A percentile compares a stretch with the other conserved stretches of the same genome.
Conservation (phyloP, 2,888 invertebrate genomes). For the Mesodorylaimus sp. region DNA sequence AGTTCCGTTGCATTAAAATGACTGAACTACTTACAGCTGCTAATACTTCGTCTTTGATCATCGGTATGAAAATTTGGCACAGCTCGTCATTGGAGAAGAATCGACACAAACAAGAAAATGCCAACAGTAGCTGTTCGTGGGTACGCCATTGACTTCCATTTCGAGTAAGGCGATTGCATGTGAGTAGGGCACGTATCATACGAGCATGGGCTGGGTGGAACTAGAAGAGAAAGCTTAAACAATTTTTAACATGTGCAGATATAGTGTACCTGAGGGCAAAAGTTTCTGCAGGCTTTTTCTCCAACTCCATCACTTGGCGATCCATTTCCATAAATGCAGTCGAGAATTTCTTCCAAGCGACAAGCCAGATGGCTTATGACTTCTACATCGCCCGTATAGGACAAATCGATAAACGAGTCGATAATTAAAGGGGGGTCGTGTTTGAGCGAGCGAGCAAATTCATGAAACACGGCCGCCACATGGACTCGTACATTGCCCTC, state of each 20-base stretch:
- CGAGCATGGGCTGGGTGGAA: constrained; percentile 25
- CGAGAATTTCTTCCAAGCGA: too few species aligned
- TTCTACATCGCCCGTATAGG: neutral
- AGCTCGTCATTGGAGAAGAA: constrained; percentile 47
- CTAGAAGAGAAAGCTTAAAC: too few species aligned
- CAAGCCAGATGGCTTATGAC: too few species aligned
- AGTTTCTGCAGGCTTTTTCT: too few species aligned
- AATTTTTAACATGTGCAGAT: too few species aligned
- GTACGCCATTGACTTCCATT: constrained; percentile 49
- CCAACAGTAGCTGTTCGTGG: constrained; percentile 43
- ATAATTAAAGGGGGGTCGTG: neutral
- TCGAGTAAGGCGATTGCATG: constrained; percentile 46
- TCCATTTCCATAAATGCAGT: too few species aligned
- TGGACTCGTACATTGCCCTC: constrained; percentile 23
- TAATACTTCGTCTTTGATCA: constrained; percentile 42
- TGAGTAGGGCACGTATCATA: constrained; percentile 44
- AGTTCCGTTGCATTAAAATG: too few species aligned
- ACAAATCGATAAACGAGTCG: constrained; percentile 1
- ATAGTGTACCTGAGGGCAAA: too few species aligned
- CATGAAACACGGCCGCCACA: neutral
- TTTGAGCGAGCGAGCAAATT: neutral
- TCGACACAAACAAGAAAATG: constrained; percentile 44
- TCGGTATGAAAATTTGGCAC: constrained; percentile 47
- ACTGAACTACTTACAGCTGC: constrained; percentile 44
- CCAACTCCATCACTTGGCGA: too few species aligned